Base-by-base conservation (phyloP, 1,140 invertebrate species). In the Macrosteles quadrilineatus region DNA sequence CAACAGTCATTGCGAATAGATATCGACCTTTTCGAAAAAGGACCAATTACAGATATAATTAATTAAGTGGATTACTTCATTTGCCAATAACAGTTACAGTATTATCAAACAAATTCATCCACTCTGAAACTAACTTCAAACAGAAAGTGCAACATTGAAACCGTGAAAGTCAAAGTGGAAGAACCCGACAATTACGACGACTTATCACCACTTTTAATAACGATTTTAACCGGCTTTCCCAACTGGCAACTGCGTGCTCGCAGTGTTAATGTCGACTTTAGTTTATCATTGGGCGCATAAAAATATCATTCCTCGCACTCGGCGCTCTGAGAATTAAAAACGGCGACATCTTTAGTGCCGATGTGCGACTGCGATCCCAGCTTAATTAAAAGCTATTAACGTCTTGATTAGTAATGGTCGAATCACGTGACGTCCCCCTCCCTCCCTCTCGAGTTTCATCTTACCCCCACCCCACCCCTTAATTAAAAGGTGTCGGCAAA, bases 321-420 rank as follows among this genome's bases (percentile, higher is more conserved):
- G 57, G 67, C 19, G 47, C 43, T 30, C 2, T 29, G 45, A 40
- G 67, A 69, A 32, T 69, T 59, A 69, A 63, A 63, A 69, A 69
- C 32, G 57, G 36, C 68, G 68, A 72, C 63, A 72, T 72, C 71
- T 72, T 72, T 72, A 72, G 70, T 64, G 71, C 67, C 45, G 50
- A 50, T 57, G 67, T 30, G 11, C 43, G 36, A 32, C 36, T 29
- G 9, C 32, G 62, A 64, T 50, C 65, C 65, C 23, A 53, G 62
- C 68, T 73, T 73, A 73, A 73, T 73, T 73, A 73, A 73, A 71
- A 71, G 55, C 72, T 43, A 73, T 73, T 73, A 73, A 73, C 57
- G 72, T 73, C 69, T 71, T 73, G 67, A 73, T 73, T 73, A 73
- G 72, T 63, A 71, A 73, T 73, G 57, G 68, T 36, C 68, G 32